Base-by-base conservation (phyloP, 1,140 invertebrate species). In the Nilaparvata lugens region DNA sequence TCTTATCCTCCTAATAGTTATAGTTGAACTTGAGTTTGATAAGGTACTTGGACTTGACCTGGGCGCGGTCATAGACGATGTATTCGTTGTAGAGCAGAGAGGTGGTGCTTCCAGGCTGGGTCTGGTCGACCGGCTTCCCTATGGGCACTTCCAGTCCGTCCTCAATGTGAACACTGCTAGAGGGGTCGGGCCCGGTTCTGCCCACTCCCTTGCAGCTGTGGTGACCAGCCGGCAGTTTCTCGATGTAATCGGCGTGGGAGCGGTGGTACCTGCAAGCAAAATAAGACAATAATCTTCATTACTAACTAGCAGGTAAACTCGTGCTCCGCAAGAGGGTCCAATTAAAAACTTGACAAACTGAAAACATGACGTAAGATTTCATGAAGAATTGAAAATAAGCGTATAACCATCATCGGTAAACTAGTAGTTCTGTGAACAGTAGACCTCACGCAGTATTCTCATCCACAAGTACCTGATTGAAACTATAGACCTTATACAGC, bases 61-160 rank as follows among this genome's bases (percentile, higher is more conserved):
- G 93, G 25, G 88, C 88, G 28, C 90, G 82, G 74, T 95, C 92
- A 68, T 95, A 95, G 1, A 96, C 91, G 70, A 96, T 93, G 69
- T 85, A 88, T 78, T 95, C 91, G 72, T 95, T 95, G 71, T 95
- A 95, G 2, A 93, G 73, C 54, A 95, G 73, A 2, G 79, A 69
- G 74, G 56, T 76, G 60, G 28, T 78, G 58, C 2, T 71, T 38
- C 25, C 74, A 63, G 58, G 75, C 35, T 1, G 74, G 67, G 14
- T 48, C 19, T 42, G 23, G 23, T 57, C 40, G 19, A 78, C 62
- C 2, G 79, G 74, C 70, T 81, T 82, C 4, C 90, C 91, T 23
- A 84, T 73, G n/a, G 92, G 91, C 60, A 95, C 84, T 70, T 88
- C 79, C 9, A 90, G 78, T 9, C 85, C 86, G 68, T 80, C 78